Evolutionary conservation across 2,797 vertebrate genomes (phyloP), one percentile per base, ranked within the genome.

Genomic region (Halcyon chelicuti): DNA sequence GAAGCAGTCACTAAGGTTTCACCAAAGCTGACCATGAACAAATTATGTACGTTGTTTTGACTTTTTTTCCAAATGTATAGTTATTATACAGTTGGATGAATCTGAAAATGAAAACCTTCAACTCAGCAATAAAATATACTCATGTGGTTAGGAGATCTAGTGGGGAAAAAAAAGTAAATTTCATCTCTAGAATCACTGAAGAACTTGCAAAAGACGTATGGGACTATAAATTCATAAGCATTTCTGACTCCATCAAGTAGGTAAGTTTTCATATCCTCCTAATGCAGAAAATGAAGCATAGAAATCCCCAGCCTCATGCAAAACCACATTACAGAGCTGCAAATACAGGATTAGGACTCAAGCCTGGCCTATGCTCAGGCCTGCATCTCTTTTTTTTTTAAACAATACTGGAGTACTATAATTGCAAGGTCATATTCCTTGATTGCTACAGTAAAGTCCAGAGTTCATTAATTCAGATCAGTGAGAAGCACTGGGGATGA

Each of bases 61-160:
- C 86, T 96, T 97, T 49, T 49, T 94, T 88, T 81, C 76, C 60
- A 88, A 88, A 91, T 73, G 62, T 63, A 76, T 67, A 37, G 70
- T 91, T 95, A 91, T 90, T 96, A 94, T 95, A 93, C 63, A 94
- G 68, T 51, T 95, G 90, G 68, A 39, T 91, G 80, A 93, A 78
- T 92, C 63, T 84, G 93, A 93, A 97, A 96, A 94, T 95, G 90
- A 94, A 95, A 96, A 47, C 80, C 80, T 94, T 94, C 85, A 93
- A 61, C 80, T 96, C 90, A 85, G 83, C 76, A 84, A 66, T 94
- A 82, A 93, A 90, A 90, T 85, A 90, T 51, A 82, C 71, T 70
- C 79, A 7, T 81, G 77, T 90, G 88, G 82, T 92, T 90, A 86
- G 74, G 74, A 82, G 60, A 84, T 54, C 60, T 92, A 94, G 73